Percentiles rank a stretch among this genome's conserved stretches.
phyloP scores from a whole-genome alignment of 2,888 invertebrate species.

The Caenorhabditis panamensis region DNA sequence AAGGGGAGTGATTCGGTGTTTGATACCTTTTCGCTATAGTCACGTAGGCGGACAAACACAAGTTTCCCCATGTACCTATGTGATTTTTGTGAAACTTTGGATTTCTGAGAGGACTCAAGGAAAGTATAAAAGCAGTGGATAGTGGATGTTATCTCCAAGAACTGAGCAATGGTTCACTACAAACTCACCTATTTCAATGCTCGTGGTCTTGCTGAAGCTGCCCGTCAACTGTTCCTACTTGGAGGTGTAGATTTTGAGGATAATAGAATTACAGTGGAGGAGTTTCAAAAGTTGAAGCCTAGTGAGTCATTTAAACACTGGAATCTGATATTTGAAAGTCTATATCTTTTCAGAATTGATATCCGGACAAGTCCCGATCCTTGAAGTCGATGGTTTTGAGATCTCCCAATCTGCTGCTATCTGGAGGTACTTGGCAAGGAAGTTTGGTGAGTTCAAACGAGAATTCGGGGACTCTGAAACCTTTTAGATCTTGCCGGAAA shows the following conservation, averaged over 20 bases:
- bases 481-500: slow-evolving; percentile 22
- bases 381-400: slow-evolving; percentile 19
- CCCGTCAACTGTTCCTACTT: slow-evolving; percentile 23
- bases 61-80: background rate
- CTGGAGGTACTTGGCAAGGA: slow-evolving; percentile 32
- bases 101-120: background rate
- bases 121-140: background rate
- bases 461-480: background rate
- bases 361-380: slow-evolving; percentile 29
- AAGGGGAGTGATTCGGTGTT: background rate
- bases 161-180: slow-evolving; percentile 37
- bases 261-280: slow-evolving; percentile 9
- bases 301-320: background rate
- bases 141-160: background rate
- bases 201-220: slow-evolving; percentile 37
- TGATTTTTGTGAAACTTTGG: background rate
- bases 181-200: slow-evolving; percentile 44
- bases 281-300: slow-evolving; percentile 35
- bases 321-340: background rate
- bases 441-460: slow-evolving; percentile 15
- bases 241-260: slow-evolving; percentile 25
- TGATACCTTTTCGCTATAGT: slow-evolving; percentile 1
- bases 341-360: slow-evolving; percentile 1
- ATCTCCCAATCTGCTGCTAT: slow-evolving; percentile 33
- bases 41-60: slow-evolving; percentile 25